phyloP scores from a whole-genome alignment of 1,140 invertebrate genomes.

The Neuroterus valhalla region DNA sequence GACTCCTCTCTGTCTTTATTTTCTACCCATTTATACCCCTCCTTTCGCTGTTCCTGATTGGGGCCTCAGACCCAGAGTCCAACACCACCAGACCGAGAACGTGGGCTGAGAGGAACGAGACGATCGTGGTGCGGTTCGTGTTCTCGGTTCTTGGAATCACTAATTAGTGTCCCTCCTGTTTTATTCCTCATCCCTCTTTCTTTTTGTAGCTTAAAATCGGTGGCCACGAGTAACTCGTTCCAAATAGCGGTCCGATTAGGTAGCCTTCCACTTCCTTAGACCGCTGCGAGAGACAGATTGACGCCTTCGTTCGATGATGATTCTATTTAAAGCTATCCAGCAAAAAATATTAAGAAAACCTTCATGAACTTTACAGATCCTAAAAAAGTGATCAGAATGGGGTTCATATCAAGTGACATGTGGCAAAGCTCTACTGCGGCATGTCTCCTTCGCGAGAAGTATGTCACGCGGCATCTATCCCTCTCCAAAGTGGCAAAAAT shows the following conservation, averaged over 20 bases:
- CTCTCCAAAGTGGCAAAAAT: too few relatives aligned
- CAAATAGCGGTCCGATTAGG: constrained; percentile 30
- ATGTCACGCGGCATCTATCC: too few relatives aligned
- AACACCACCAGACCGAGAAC: constrained; percentile 47
- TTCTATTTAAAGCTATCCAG: constrained; percentile 43
- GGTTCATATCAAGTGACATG: too few relatives aligned
- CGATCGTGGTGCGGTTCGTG: constrained; percentile 50
- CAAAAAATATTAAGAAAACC: too few relatives aligned
- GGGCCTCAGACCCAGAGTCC: constrained; percentile 32
- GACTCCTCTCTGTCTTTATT: constrained; percentile 44
- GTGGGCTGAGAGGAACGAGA: constrained; percentile 46
- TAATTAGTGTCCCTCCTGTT: constrained; percentile 62
- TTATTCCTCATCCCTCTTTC: too few relatives aligned
- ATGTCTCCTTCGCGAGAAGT: too few relatives aligned
- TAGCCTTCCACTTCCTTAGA: neutral
- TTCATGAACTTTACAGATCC: too few relatives aligned
- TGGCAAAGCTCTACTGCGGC: too few relatives aligned
- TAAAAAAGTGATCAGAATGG: too few relatives aligned
- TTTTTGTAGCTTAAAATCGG: constrained; percentile 67
- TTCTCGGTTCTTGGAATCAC: constrained; percentile 61
- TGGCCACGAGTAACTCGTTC: constrained; percentile 41
- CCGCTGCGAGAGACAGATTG: constrained; percentile 57
- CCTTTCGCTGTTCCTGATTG: constrained; percentile 43
- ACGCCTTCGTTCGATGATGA: constrained; percentile 60
- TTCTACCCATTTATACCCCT: constrained; percentile 41